Conservation (phyloP, 2,888 invertebrate species). For the Folsomia candida region DNA sequence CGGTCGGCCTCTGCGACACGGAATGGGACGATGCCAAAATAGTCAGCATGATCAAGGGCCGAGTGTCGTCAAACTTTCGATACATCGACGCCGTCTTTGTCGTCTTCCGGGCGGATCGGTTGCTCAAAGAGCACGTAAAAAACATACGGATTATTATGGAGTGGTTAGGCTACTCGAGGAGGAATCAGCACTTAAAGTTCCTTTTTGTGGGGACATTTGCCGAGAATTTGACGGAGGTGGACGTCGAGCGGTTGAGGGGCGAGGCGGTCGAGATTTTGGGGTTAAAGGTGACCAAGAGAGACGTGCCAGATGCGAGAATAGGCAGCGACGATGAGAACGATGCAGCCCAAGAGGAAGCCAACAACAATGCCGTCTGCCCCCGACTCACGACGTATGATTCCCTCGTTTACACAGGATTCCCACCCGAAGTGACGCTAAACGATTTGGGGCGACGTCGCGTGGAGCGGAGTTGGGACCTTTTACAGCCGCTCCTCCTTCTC, state of each 20-base stretch:
- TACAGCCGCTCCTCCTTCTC: slow-evolving; percentile 7
- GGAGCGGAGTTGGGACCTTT: slow-evolving; percentile 1
- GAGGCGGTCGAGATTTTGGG: slow-evolving; percentile 8
- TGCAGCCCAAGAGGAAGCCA: background rate
- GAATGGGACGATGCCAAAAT: slow-evolving; percentile 21
- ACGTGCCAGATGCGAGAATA: no score
- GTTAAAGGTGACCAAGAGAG: background rate
- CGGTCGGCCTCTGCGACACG: slow-evolving; percentile 19
- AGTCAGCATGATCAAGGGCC: slow-evolving; percentile 12
- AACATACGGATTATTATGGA: slow-evolving; percentile 10
- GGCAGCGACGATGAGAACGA: background rate
- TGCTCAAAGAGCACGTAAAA: slow-evolving; percentile 7
- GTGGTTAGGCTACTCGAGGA: slow-evolving; percentile 6
- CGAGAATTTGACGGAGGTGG: background rate
- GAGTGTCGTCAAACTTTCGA: slow-evolving; percentile 16
- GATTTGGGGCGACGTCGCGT: background rate
- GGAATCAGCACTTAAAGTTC: slow-evolving; percentile 6
- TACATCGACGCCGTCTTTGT: slow-evolving; percentile 14
- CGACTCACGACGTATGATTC: background rate
- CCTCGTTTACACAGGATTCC: slow-evolving; percentile 13
- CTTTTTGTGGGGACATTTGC: slow-evolving; percentile 11
- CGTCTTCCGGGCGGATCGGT: slow-evolving; percentile 12
- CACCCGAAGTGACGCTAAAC: slow-evolving; percentile 6
- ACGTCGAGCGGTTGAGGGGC: background rate
- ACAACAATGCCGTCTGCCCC: no score